phyloP scores from a whole-genome alignment of 2,113 vertebrate species.

The Ammodytes dubius region DNA sequence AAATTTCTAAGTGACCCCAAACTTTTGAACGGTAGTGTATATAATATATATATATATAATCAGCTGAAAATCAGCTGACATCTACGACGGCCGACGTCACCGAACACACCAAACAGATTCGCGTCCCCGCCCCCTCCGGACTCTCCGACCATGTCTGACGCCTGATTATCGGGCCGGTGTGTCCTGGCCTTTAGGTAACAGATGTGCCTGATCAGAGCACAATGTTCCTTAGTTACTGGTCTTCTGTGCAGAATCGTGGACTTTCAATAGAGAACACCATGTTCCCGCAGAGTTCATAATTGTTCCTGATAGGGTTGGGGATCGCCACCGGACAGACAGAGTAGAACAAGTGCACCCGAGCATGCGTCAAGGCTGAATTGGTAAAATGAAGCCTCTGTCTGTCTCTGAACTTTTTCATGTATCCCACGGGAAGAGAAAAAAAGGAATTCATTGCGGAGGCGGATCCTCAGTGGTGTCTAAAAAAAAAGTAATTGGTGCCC shows the following conservation, averaged over 20 bases:
- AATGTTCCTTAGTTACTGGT: background rate
- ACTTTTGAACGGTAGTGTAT: too few species aligned
- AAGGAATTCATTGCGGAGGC: background rate
- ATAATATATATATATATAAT: too few species aligned
- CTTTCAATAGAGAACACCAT: background rate
- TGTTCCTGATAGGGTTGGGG: background rate
- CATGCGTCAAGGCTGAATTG: background rate
- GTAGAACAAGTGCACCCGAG: background rate
- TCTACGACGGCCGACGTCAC: too few species aligned
- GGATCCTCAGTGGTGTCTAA: background rate
- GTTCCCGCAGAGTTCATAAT: background rate
- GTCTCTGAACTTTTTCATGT: background rate
- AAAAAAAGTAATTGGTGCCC: too few species aligned
- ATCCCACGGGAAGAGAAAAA: background rate
- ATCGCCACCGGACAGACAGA: background rate
- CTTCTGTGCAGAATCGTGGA: background rate
- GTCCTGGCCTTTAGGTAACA: background rate
- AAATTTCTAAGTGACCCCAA: too few species aligned
- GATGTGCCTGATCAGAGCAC: background rate
- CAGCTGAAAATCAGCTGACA: too few species aligned
- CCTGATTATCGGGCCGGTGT: too few species aligned
- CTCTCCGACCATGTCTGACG: too few species aligned
- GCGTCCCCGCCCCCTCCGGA: too few species aligned
- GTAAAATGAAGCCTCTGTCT: background rate
- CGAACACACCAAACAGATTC: too few species aligned